Conservation (phyloP, 2,797 vertebrate species). For the Caiman crocodilus region DNA sequence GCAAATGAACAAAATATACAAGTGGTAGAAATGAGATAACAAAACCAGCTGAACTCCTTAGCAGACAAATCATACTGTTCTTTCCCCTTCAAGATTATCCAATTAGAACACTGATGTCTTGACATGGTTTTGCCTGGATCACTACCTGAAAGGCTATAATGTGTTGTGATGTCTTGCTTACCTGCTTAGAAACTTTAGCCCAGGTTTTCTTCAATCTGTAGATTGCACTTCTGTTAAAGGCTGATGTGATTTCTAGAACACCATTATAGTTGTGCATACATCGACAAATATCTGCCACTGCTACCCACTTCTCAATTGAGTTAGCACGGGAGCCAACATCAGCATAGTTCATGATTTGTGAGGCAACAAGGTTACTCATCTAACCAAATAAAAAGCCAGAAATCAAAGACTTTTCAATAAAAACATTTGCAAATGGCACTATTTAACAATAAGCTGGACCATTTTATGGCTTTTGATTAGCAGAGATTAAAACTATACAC, state of each 20-base stretch:
- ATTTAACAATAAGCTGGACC: neutral
- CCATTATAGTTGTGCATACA: slow-evolving; percentile 97
- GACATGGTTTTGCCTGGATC: neutral
- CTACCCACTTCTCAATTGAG: slow-evolving; percentile 96
- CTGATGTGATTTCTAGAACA: slow-evolving; percentile 94
- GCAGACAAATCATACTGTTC: neutral
- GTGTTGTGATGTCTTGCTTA: neutral
- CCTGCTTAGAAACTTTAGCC: slow-evolving; percentile 96
- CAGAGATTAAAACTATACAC: accelerated
- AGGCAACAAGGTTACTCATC: slow-evolving; percentile 99
- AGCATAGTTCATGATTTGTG: slow-evolving; percentile 95
- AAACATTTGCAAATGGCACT: neutral
- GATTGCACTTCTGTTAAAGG: slow-evolving; percentile 96
- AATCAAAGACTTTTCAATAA: neutral
- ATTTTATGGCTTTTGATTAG: neutral
- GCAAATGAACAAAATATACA: neutral
- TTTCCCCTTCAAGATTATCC: neutral
- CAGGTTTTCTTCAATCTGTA: slow-evolving; percentile 97
- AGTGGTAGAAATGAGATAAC: neutral
- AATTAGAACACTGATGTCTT: neutral
- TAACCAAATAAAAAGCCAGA: slow-evolving; percentile 66
- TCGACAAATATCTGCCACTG: slow-evolving; percentile 94
- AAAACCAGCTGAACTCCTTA: neutral
- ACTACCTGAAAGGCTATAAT: accelerated
- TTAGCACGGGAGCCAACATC: slow-evolving; percentile 90